A percentile compares a stretch with the other conserved stretches of the same genome.
These are phyloP conservation scores for Lasioglossum zephyrum DNA, from an alignment of 2,888 invertebrate species.

Conservation along the genomic window DNA sequence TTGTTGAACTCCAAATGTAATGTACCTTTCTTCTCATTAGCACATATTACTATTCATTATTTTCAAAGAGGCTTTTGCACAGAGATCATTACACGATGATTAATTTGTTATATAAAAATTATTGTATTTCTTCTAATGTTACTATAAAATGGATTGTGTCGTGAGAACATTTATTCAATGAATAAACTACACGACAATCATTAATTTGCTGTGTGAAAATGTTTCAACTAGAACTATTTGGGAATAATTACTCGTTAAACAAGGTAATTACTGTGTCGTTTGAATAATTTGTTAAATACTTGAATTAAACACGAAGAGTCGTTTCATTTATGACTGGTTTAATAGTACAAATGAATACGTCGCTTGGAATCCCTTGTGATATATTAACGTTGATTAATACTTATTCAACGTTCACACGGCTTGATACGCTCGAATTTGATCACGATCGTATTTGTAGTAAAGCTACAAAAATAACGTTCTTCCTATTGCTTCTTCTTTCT, in stretches of 20 bases:
- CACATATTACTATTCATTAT: background rate
- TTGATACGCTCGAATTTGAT: background rate
- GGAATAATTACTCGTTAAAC: background rate
- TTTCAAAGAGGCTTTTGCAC: background rate
- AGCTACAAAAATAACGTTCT: background rate
- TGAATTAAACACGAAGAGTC: background rate
- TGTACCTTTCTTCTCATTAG: background rate
- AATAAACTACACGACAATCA: background rate
- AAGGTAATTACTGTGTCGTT: background rate
- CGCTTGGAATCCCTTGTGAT: fast-evolving
- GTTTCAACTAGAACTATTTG: background rate
- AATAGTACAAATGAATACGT: background rate
- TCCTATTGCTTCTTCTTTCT: slow-evolving; percentile 1
- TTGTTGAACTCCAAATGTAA: background rate
- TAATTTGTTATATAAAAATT: background rate
- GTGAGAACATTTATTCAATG: background rate
- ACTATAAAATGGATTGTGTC: background rate
- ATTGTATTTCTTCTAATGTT: background rate
- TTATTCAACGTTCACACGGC: background rate
- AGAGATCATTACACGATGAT: background rate
- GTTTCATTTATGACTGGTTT: background rate
- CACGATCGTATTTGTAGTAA: background rate
- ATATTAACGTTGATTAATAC: background rate
- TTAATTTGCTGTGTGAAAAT: background rate
- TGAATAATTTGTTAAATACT: background rate